Evolutionary conservation across 1,140 invertebrate genomes (phyloP).

Genomic region (Drosophila kurseongensis): DNA sequence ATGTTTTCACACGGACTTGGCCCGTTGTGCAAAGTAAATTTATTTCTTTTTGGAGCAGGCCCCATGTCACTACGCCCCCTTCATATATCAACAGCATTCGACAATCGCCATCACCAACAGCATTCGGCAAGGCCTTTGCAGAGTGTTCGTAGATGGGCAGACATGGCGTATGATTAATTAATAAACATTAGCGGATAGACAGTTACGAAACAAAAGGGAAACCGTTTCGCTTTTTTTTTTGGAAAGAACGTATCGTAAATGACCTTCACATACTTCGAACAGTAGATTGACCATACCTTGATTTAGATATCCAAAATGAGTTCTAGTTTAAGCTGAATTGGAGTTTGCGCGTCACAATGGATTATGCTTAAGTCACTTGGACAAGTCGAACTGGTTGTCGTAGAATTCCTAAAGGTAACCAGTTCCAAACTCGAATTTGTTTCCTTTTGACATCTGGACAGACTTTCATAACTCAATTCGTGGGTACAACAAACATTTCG

Average conservation of each 20-base stretch:
- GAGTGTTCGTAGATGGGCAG: constrained; percentile 37
- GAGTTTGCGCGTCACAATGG: constrained; percentile 18
- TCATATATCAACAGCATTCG: constrained; percentile 40
- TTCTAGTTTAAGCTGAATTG: constrained; percentile 32
- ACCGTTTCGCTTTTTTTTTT: constrained; percentile 53
- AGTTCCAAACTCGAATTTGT: constrained; percentile 21
- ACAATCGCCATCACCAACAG: constrained; percentile 43
- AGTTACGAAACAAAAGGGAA: constrained; percentile 61
- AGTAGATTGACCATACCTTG: constrained; percentile 47
- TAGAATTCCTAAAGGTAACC: constrained; percentile 13
- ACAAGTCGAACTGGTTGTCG: constrained; percentile 33
- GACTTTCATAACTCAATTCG: constrained; percentile 41
- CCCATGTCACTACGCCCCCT: constrained; percentile 32
- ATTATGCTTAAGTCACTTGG: constrained; percentile 26
- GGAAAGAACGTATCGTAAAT: constrained; percentile 35
- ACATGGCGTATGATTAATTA: constrained; percentile 70
- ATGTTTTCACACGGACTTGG: constrained; percentile 32
- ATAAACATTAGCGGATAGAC: constrained; percentile 57
- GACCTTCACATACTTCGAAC: constrained; percentile 67
- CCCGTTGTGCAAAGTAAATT: constrained; percentile 29
- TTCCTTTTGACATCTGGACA: constrained; percentile 13
- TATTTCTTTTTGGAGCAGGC: constrained; percentile 30
- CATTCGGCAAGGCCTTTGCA: constrained; percentile 55
- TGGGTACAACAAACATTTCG: constrained; percentile 16
- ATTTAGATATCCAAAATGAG: constrained; percentile 41